Base-by-base conservation (phyloP, 2,888 invertebrate species). In the Periphyllus acericola region DNA sequence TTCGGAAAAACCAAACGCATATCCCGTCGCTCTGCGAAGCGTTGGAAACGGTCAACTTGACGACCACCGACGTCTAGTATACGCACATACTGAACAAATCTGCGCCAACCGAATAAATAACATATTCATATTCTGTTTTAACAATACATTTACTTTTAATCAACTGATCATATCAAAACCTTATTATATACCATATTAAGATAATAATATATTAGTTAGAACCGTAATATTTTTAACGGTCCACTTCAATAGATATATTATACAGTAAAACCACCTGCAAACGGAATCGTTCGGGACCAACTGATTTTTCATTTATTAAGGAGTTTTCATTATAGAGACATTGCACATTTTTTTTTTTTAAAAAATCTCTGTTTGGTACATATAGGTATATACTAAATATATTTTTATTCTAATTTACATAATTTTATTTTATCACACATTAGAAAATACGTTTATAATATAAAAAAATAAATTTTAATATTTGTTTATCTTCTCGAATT, bases 41-140 rank as follows among this genome's bases (percentile, higher is more conserved):
- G n/a, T 84, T 84, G 29, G 46, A 46, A 46, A 68, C 25, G 40
- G 66, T 83, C 75, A 29, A 36, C 60, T 60, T 60, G 29, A 75
- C 60, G 40, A 75, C 60, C 29, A 29, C 74, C 29, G 83, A 75
- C 75, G 29, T 21, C 75, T 25, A 40, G 17, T 14, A 17, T 21
- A 21, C 55, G 21, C 55, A 19, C 19, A 25, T 25, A 60, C 17
- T 1, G 14, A 79, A 21, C 0, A 34, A 60, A 32, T 32, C 17
- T 3, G 29, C 55, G 29, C 14, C 40, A 5, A 36, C 52, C 76
- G 14, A 71, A 17, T 25, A 11, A 25, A 21, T 9, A n/a, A n/a
- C 14, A 46, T 1, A 46, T 11, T 46, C 46, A 52, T 32, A 19
- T 25, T 60, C 60, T 14, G 32, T 32, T 71, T 29, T 6, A 52